Evolutionary conservation across 2,113 vertebrate species (phyloP).

Genomic region (Phainopepla nitens): DNA sequence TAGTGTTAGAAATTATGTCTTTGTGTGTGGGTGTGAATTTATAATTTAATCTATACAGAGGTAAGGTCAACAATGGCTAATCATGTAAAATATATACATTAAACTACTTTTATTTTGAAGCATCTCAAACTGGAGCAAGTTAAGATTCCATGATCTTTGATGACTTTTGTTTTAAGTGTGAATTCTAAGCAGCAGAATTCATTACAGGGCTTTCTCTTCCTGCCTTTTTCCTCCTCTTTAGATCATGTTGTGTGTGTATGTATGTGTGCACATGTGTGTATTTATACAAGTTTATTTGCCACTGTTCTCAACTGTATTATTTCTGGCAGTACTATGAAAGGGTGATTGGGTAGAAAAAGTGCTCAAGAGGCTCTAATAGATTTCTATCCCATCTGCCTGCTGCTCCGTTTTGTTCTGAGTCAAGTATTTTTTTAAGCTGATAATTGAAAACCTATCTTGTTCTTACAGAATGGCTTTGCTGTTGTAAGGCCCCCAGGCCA

Average conservation of each 20-base stretch:
- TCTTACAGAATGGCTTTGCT: constrained; percentile 84
- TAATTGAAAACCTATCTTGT: constrained; percentile 72
- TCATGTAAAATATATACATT: not conserved
- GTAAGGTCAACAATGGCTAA: not conserved
- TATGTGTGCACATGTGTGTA: not conserved
- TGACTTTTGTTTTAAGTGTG: not conserved
- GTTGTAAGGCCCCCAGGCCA: constrained; percentile 81
- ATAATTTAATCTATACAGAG: constrained; percentile 35
- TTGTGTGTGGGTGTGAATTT: not conserved
- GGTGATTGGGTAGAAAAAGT: constrained; percentile 12
- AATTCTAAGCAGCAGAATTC: not conserved
- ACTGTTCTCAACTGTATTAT: constrained; percentile 18
- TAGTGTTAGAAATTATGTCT: not conserved
- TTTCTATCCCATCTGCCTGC: constrained; percentile 15
- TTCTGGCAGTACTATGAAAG: constrained; percentile 35
- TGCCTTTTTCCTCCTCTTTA: not conserved
- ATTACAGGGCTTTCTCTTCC: not conserved
- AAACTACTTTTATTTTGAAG: not conserved
- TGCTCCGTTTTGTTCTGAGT: constrained; percentile 4
- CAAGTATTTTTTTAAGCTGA: constrained; percentile 50
- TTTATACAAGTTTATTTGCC: not conserved
- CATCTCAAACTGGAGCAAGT: not conserved
- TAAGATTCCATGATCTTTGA: constrained; percentile 4
- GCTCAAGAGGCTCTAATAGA: not conserved
- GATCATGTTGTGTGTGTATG: not conserved